phyloP scores from a whole-genome alignment of 2,797 vertebrate genomes.

The Sparus aurata region DNA sequence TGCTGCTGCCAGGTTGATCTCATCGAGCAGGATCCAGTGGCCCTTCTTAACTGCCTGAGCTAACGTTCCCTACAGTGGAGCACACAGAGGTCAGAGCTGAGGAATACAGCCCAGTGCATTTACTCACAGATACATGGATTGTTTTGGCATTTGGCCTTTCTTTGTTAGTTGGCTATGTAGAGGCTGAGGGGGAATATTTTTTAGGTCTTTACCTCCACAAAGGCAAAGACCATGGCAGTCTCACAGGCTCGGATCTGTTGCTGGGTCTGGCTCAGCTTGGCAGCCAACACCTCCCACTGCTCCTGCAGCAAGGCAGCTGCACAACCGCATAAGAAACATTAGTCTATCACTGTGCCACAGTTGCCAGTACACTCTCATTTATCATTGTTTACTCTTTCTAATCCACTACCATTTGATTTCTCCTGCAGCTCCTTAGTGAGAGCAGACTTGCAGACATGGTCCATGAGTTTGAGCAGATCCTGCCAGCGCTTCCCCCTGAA shows the following conservation, averaged over 20 bases:
- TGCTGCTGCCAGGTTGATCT: conserved; percentile 96
- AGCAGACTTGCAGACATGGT: conserved; percentile 95
- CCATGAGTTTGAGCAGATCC: conserved; percentile 96
- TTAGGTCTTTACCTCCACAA: conserved; percentile 91
- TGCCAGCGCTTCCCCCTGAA: conserved; percentile 96
- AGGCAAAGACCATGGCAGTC: conserved; percentile 93
- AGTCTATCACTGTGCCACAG: not conserved
- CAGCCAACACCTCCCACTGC: conserved; percentile 92
- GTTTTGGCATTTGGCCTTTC: not conserved
- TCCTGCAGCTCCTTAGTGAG: conserved; percentile 88
- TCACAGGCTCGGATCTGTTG: conserved; percentile 96
- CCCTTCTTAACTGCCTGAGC: conserved; percentile 96
- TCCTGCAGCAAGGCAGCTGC: conserved; percentile 86
- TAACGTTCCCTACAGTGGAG: conserved; percentile 89
- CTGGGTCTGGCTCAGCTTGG: conserved; percentile 92
- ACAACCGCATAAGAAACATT: conserved; percentile 27
- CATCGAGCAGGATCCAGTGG: conserved; percentile 97
- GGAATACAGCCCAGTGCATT: not conserved
- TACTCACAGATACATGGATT: too few species aligned
- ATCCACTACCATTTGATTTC: conserved; percentile 79
- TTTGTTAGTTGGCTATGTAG: too few species aligned
- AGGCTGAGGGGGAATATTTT: not conserved
- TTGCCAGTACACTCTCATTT: too few species aligned
- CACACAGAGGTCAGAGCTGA: conserved; percentile 26
- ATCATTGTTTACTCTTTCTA: not conserved